Percentiles rank a stretch among this genome's conserved stretches.
Conservation (phyloP, 92 coral and sea anemone species). For the Ricordea florida region DNA sequence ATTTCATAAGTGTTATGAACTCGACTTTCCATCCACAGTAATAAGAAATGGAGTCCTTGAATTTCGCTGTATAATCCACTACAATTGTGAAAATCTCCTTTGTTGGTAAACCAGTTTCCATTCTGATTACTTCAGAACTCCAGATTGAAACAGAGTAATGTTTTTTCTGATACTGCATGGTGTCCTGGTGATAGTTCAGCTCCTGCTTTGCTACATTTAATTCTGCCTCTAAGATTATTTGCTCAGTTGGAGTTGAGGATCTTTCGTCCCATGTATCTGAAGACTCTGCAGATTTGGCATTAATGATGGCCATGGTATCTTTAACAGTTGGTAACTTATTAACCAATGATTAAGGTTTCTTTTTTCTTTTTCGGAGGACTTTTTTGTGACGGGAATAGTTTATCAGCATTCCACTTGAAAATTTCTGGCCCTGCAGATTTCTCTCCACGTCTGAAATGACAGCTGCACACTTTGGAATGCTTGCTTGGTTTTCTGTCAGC, state of each 20-base stretch:
- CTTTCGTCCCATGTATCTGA: conserved; percentile 8
- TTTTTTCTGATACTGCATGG: conserved; percentile 1
- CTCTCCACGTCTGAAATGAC: conserved; percentile 28
- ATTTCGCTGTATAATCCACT: conserved; percentile 21
- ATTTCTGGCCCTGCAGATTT: conserved; percentile 41
- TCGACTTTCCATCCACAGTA: conserved; percentile 47
- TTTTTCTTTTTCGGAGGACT: not conserved
- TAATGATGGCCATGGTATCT: not conserved
- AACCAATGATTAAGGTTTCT: not conserved
- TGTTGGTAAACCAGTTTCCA: conserved; percentile 64
- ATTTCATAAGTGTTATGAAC: conserved; percentile 44
- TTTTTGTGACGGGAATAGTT: conserved; percentile 32
- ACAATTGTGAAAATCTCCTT: conserved; percentile 40
- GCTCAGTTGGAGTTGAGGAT: conserved; percentile 21
- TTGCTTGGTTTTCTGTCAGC: conserved; percentile 27
- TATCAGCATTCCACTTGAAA: conserved; percentile 34
- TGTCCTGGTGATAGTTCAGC: not conserved
- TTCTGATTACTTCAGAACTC: conserved; percentile 10
- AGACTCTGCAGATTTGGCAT: conserved; percentile 22
- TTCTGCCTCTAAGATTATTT: conserved; percentile 18
- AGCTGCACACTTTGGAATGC: conserved; percentile 36
- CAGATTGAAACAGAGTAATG: conserved; percentile 17
- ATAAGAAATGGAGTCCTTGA: conserved; percentile 29
- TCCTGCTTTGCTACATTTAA: conserved; percentile 19
- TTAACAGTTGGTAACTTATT: not conserved